Evolutionary conservation across 2,797 vertebrate genomes (phyloP).

Genomic region (Clamator glandarius): DNA sequence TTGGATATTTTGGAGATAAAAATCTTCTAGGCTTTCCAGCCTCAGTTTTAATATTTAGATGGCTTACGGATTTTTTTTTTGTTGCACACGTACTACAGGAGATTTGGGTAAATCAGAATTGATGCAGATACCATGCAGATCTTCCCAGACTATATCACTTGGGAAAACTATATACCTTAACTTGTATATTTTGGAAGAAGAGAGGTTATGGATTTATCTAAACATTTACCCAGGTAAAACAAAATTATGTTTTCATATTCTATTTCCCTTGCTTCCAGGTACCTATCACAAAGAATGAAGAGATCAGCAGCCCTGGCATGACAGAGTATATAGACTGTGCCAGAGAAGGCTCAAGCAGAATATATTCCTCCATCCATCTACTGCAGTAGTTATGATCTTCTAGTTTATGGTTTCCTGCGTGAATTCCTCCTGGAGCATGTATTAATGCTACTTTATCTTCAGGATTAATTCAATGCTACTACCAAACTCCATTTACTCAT

Average conservation of each 20-base stretch:
- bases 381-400: background rate
- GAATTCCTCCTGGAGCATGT: background rate
- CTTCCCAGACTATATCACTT: background rate
- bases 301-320: background rate
- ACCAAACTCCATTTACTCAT: constrained; percentile 49
- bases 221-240: background rate
- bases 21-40: background rate
- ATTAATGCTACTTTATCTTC: constrained; percentile 19
- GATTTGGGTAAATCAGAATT: background rate
- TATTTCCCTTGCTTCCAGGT: background rate
- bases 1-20: background rate
- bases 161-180: background rate
- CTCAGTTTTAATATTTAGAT: background rate
- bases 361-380: background rate
- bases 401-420: background rate
- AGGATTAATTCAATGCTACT: constrained; percentile 33
- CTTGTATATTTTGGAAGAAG: background rate
- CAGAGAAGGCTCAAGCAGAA: background rate
- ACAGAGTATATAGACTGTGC: background rate
- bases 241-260: background rate
- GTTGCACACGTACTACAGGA: background rate
- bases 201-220: background rate
- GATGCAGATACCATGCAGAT: background rate
- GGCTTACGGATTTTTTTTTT: background rate
- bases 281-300: background rate